Evolutionary conservation across 1,140 invertebrate species (phyloP).

Genomic region (Cylas formicarius): DNA sequence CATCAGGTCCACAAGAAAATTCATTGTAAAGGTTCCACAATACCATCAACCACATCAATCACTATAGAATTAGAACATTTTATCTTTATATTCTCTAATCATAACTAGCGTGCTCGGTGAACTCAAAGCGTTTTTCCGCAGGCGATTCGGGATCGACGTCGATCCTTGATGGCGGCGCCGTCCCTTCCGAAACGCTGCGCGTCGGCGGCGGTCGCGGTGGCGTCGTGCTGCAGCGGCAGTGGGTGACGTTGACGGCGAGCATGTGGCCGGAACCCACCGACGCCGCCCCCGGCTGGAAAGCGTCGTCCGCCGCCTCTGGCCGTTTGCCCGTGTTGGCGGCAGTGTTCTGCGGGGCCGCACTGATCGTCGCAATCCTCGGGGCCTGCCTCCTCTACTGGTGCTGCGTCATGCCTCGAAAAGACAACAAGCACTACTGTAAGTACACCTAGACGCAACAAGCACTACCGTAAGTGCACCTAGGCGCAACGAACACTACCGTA

Average conservation of each 20-base stretch:
- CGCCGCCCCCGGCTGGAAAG: constrained; percentile 29
- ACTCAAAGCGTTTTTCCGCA: constrained; percentile 12
- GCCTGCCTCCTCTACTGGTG: constrained; percentile 47
- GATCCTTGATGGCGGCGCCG: constrained; percentile 10
- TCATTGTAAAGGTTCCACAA: too few relatives aligned
- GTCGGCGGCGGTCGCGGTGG: constrained; percentile 19
- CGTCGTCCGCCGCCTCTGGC: constrained; percentile 43
- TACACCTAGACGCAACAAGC: constrained; percentile 12
- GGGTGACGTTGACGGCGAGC: constrained; percentile 47
- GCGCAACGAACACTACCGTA: too few relatives aligned
- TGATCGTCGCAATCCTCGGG: constrained; percentile 44
- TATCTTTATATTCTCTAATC: too few relatives aligned
- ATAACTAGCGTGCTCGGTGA: too few relatives aligned
- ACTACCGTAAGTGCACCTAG: too few relatives aligned
- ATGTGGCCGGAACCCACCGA: constrained; percentile 42
- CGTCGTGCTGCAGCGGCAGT: constrained; percentile 43
- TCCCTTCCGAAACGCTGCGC: constrained; percentile 4
- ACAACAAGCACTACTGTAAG: constrained; percentile 48
- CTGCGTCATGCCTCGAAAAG: constrained; percentile 44
- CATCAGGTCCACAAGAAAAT: too few relatives aligned
- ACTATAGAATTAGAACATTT: too few relatives aligned
- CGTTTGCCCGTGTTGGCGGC: constrained; percentile 47
- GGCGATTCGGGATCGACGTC: constrained; percentile 15
- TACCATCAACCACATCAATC: too few relatives aligned
- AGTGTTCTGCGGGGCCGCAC: constrained; percentile 45